Evolutionary conservation across 2,888 invertebrate genomes (phyloP), one percentile per base, ranked within the genome.

Genomic region (Heteropelma amictum): DNA sequence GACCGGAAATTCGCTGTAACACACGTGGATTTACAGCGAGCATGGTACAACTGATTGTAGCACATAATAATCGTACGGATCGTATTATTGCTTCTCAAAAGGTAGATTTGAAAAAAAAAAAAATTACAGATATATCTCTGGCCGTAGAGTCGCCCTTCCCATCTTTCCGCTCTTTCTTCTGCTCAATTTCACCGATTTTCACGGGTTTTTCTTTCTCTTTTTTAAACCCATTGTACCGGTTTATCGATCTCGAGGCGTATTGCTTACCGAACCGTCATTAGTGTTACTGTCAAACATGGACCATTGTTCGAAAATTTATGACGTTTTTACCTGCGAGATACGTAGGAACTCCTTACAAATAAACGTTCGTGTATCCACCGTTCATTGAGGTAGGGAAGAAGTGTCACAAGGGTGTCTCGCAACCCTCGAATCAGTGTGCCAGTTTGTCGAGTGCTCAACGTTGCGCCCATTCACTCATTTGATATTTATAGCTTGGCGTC

Each of bases 111-210:
- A 72, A 81, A 63, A 74, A 72, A 72, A 78, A 64, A 38, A 56
- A 77, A 65, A 45, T n/a, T n/a, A n/a, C n/a, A 35, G 28, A 49
- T 21, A 53, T 58, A 10, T 19, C 30, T 42, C 19, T 14, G n/a
- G 23, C 23, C 26, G 14, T 12, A 14, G n/a, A 14, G 38, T 28
- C 12, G 38, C 45, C 30, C 30, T 38, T 35, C 30, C n/a, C 56
- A 56, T 73, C 63, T 67, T 68, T 72, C 79, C 42, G 42, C 67
- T 77, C 58, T 81, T 80, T 82, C 82, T 85, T 85, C 85, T 84
- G 86, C 88, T 87, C 88, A 88, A 88, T 88, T 88, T 87, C 86
- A 86, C 87, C 85, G 85, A 86, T 87, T 86, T 85, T 82, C 54
- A 70, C 53, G 60, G 51, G 38, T 58, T 12, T 53, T 53, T 61